These are phyloP conservation scores for Apamea monoglypha DNA, from an alignment of 2,888 invertebrate species.

Conservation along the genomic window DNA sequence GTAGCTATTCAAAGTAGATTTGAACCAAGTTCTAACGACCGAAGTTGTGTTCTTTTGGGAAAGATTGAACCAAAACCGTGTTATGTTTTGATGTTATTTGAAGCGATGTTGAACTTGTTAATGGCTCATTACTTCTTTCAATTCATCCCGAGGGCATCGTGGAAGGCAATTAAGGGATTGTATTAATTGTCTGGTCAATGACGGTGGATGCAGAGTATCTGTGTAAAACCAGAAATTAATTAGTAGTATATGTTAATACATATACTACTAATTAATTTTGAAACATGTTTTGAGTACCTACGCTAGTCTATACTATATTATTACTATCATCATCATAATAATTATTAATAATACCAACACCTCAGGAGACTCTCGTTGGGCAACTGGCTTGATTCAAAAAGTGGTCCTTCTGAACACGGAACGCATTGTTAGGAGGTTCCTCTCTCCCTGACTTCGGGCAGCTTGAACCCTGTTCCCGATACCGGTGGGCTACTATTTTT, in stretches of 20 bases:
- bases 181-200: not conserved
- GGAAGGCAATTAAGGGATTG: not conserved
- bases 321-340: no score
- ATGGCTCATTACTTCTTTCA: slow-evolving; percentile 38
- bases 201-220: not conserved
- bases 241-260: not conserved
- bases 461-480: no score
- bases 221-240: slow-evolving; percentile 6
- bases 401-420: no score
- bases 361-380: no score
- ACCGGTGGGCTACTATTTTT: no score
- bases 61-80: slow-evolving; percentile 33
- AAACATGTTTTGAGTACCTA: not conserved
- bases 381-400: no score
- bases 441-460: no score
- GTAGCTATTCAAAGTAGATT: slow-evolving; percentile 15
- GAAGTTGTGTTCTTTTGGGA: slow-evolving; percentile 51
- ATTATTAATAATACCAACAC: no score
- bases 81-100: slow-evolving; percentile 37
- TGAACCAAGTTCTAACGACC: slow-evolving; percentile 26
- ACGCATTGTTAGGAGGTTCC: no score
- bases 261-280: no score
- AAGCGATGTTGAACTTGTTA: slow-evolving; percentile 42
- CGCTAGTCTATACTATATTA: no score
- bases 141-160: slow-evolving; percentile 33